Evolutionary conservation across 23 tunicate species (phyloP).

Genomic region (Diplosoma virens): DNA sequence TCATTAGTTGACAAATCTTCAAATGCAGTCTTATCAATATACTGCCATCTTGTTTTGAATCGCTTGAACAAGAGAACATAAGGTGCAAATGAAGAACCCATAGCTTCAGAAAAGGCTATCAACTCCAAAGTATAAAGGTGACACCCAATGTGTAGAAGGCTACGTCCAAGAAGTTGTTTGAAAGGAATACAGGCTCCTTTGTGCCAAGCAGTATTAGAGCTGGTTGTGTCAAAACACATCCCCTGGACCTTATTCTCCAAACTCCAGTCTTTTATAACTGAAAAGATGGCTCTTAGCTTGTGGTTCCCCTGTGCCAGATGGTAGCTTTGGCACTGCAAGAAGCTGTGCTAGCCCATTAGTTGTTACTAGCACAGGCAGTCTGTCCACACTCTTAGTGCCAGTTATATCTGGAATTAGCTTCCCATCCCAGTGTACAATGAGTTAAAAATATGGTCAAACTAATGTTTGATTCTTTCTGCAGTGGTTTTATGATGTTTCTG

Average conservation of each 20-base stretch:
- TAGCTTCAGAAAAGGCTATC: constrained; percentile 15
- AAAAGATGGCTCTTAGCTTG: constrained; percentile 20
- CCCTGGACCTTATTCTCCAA: constrained; percentile 13
- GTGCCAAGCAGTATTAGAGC: constrained; percentile 19
- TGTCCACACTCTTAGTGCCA: constrained; percentile 12
- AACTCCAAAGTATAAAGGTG: no score
- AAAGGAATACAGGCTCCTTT: constrained; percentile 10
- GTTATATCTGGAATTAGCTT: constrained; percentile 1
- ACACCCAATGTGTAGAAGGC: constrained; percentile 8
- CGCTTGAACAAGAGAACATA: constrained; percentile 14
- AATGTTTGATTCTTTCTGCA: no score
- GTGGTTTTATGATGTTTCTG: neutral
- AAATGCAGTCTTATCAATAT: constrained; percentile 4
- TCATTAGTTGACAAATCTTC: constrained; percentile 19
- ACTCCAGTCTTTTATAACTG: constrained; percentile 1
- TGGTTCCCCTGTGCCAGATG: constrained; percentile 10
- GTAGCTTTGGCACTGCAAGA: neutral
- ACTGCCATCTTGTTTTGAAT: constrained; percentile 3
- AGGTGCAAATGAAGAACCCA: constrained; percentile 3
- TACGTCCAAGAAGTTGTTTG: constrained; percentile 1
- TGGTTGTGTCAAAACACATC: constrained; percentile 9
- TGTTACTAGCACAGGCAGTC: constrained; percentile 27
- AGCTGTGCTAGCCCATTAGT: neutral
- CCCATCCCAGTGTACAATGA: constrained; percentile 9
- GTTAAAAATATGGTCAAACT: neutral